phyloP scores from a whole-genome alignment of 2,797 vertebrate species.

The Pseudocheirus occidentalis region DNA sequence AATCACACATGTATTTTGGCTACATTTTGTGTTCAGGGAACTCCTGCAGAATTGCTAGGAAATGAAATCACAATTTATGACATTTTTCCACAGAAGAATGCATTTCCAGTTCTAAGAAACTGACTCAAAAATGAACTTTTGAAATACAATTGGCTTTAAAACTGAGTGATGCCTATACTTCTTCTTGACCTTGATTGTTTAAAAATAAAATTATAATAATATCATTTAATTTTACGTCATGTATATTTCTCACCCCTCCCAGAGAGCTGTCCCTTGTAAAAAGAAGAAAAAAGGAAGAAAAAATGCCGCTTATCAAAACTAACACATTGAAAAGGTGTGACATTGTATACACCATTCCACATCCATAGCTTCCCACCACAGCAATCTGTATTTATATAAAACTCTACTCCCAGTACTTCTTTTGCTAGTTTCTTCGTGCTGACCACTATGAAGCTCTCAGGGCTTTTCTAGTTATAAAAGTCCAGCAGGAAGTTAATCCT shows the following conservation, averaged over 20 bases:
- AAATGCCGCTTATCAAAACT: not conserved
- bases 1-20: not conserved
- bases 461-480: not conserved
- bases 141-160: not conserved
- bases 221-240: not conserved
- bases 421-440: not conserved
- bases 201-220: not conserved
- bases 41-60: not conserved
- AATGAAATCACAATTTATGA: not conserved
- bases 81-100: not conserved
- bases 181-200: not conserved
- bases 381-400: not conserved
- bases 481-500: not conserved
- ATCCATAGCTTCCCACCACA: not conserved
- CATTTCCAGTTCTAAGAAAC: not conserved
- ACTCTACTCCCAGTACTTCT: not conserved
- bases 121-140: not conserved
- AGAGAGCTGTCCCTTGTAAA: not conserved
- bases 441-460: not conserved
- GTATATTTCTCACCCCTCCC: not conserved
- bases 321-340: not conserved
- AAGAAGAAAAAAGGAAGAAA: not conserved
- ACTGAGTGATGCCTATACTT: not conserved
- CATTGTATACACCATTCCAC: not conserved
- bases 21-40: slow-evolving; percentile 5